Evolutionary conservation across 1,140 invertebrate genomes (phyloP), one percentile per base, ranked within the genome.

Genomic region (Bombus impatiens): DNA sequence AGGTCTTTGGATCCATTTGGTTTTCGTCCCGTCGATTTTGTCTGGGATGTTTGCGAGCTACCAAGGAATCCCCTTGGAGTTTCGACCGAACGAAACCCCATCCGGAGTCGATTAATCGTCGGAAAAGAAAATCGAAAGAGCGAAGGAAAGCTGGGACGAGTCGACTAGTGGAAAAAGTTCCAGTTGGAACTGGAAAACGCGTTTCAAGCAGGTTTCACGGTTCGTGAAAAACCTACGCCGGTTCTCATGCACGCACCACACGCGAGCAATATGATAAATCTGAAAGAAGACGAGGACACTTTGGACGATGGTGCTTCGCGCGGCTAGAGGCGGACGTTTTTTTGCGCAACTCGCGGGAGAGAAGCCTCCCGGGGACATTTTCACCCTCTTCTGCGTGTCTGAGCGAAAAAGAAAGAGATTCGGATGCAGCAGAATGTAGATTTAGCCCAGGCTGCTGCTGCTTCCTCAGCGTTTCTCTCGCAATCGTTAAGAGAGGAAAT

Each of bases 401-500:
- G 9, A 10, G 22, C 53, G n/a, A 35, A 76, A 76, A 70, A 84
- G 57, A 78, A 78, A 84, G 57, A 78, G 71, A 70, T 68, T 78
- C 82, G 74, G 59, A 77, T 18, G 40, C 57, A 35, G 57, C 37
- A 22, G n/a, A 70, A 70, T 37, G 62, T 68, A 68, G 44, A 78
- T 62, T 32, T 59, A 9, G n/a, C 5, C n/a, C 5, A 37, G 65
- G 32, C 9, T 5, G 44, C 4, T 44, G 44, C 6, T 35, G 42
- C 42, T 28, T 18, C 25, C 40, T 75, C 40, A n/a, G 53, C 71
- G 57, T 22, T 28, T 18, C 37, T 25, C 35, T 25, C 37, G 37
- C 32, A 18, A 13, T 18, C n/a, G n/a, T 65, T 10, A 37, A 4
- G 18, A 35, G 18, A 35, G 18, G 1, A 68, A 1, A 25, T 42